phyloP scores from a whole-genome alignment of 2,113 vertebrate genomes.

The Pan paniscus region DNA sequence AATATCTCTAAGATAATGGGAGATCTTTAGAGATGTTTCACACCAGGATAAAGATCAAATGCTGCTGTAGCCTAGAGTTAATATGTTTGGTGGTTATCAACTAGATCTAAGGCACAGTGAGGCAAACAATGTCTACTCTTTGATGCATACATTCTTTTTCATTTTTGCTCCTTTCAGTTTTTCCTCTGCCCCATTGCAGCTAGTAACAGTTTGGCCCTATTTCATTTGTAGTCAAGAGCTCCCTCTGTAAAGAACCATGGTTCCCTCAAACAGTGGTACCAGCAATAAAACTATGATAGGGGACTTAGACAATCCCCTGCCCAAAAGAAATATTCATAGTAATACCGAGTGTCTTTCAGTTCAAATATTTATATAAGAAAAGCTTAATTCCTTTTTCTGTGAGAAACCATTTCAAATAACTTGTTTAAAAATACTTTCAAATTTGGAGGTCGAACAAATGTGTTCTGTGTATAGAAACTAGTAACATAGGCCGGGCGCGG shows the following conservation, averaged over 20 bases:
- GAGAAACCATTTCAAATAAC: background rate
- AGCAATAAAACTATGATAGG: slow-evolving; percentile 24
- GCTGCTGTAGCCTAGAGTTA: background rate
- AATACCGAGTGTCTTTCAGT: background rate
- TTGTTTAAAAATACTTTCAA: slow-evolving; percentile 28
- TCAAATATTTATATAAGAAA: slow-evolving; percentile 35
- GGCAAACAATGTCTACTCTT: background rate
- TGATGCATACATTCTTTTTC: background rate
- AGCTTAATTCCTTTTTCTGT: slow-evolving; percentile 22
- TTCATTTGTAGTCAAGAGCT: background rate
- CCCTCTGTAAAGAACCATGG: background rate
- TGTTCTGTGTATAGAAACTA: background rate
- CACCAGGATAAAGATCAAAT: slow-evolving; percentile 33
- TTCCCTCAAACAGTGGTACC: background rate
- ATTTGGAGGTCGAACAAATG: background rate
- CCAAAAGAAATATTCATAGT: background rate
- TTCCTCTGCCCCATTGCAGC: background rate
- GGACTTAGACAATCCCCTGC: background rate
- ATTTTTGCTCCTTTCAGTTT: slow-evolving; percentile 12
- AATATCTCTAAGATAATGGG: background rate
- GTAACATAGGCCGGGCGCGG: background rate
- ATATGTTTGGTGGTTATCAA: background rate
- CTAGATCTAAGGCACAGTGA: background rate
- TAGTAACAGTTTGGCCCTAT: background rate
- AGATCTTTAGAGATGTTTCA: background rate